Evolutionary conservation across 2,888 invertebrate species (phyloP).

Genomic region (Galeruca laticollis): DNA sequence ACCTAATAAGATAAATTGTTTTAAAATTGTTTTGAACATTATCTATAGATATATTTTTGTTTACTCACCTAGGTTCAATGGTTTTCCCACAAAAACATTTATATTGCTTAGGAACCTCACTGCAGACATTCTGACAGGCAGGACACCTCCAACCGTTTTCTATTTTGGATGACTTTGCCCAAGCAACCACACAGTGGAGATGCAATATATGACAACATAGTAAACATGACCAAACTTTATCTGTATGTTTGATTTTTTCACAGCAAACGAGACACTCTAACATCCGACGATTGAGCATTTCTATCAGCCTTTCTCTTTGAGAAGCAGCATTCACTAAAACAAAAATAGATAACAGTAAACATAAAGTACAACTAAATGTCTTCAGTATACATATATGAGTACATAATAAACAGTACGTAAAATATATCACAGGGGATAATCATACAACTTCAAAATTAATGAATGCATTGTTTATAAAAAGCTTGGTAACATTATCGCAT

Average conservation of each 20-base stretch:
- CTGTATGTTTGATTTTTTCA: slow-evolving; percentile 83
- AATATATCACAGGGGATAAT: no score
- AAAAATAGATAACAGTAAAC: slow-evolving; percentile 3
- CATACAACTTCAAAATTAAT: no score
- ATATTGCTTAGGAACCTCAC: slow-evolving; percentile 83
- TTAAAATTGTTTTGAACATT: no score
- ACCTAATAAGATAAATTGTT: neutral
- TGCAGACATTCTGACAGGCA: slow-evolving; percentile 88
- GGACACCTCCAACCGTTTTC: slow-evolving; percentile 95
- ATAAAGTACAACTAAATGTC: neutral
- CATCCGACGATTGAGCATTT: slow-evolving; percentile 83
- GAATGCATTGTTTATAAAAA: no score
- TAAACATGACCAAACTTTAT: slow-evolving; percentile 90
- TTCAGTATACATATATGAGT: neutral
- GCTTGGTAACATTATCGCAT: no score
- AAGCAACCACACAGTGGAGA: slow-evolving; percentile 88
- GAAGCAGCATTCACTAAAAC: slow-evolving; percentile 72
- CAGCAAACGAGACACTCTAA: slow-evolving; percentile 97
- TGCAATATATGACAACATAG: slow-evolving; percentile 95
- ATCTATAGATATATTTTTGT: no score
- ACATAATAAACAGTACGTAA: no score
- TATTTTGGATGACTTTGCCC: slow-evolving; percentile 85
- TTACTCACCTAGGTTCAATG: slow-evolving; percentile 71
- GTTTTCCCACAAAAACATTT: slow-evolving; percentile 91
- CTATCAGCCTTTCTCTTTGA: slow-evolving; percentile 86